These are phyloP conservation scores for Otolemur garnettii DNA, from an alignment of 2,113 vertebrate genomes.

Conservation along the genomic window DNA sequence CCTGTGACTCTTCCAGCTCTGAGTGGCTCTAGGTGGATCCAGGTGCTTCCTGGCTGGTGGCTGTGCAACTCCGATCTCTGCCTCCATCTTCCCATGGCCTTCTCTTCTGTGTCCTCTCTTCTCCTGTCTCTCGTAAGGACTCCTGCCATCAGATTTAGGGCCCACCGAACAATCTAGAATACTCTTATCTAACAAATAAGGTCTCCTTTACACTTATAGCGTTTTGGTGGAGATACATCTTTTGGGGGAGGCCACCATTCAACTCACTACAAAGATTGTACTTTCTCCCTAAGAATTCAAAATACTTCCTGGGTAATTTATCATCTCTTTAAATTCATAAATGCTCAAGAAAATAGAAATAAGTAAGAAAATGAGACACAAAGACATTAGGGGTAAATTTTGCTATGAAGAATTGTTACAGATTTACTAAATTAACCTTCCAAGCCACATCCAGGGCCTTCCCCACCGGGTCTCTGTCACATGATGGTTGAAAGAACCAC, in stretches of 20 bases:
- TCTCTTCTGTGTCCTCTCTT: background rate
- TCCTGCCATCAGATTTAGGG: background rate
- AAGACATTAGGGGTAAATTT: background rate
- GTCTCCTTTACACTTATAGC: background rate
- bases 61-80: background rate
- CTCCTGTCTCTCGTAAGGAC: background rate
- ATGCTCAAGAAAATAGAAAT: background rate
- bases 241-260: background rate
- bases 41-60: background rate
- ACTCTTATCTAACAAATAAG: background rate
- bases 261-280: background rate
- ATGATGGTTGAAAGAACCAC: background rate
- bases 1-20: background rate
- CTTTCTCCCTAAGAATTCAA: background rate
- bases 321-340: slow-evolving; percentile 17
- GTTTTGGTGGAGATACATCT: background rate
- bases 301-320: background rate
- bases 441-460: background rate
- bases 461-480: background rate
- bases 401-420: background rate
- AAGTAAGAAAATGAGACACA: background rate
- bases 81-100: background rate
- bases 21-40: rapidly evolving
- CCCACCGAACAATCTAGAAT: background rate
- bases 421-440: slow-evolving; percentile 43